These are phyloP conservation scores for Lasioglossum pauxillum DNA, from an alignment of 2,888 invertebrate species.

Conservation along the genomic window DNA sequence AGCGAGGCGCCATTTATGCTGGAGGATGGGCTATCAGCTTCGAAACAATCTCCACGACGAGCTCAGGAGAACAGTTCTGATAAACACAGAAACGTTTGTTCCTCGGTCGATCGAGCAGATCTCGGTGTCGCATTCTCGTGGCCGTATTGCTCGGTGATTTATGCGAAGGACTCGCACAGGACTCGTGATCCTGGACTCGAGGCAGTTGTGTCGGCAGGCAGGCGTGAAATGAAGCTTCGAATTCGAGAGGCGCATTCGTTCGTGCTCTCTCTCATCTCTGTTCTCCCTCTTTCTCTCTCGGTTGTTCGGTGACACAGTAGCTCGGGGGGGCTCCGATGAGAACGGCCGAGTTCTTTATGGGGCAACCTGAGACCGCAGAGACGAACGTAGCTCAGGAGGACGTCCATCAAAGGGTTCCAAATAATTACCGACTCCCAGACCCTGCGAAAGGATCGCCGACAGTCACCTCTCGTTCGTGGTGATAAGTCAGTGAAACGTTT, in stretches of 20 bases:
- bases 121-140: slow-evolving; percentile 4
- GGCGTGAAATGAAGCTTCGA: slow-evolving; percentile 81
- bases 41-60: background rate
- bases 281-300: background rate
- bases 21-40: background rate
- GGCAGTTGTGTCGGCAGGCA: slow-evolving; percentile 68
- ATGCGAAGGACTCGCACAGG: slow-evolving; percentile 55
- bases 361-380: slow-evolving; percentile 77
- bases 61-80: background rate
- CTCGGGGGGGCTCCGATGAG: slow-evolving; percentile 54
- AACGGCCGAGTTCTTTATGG: slow-evolving; percentile 79
- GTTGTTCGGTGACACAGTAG: slow-evolving; percentile 74
- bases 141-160: slow-evolving; percentile 38
- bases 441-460: slow-evolving; percentile 39
- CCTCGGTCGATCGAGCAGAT: background rate
- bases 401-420: slow-evolving; percentile 82
- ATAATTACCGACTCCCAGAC: slow-evolving; percentile 75
- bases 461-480: slow-evolving; percentile 35
- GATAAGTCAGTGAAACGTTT: slow-evolving; percentile 66
- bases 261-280: slow-evolving; percentile 32
- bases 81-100: background rate
- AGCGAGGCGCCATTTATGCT: slow-evolving; percentile 35
- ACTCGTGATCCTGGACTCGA: slow-evolving; percentile 57
- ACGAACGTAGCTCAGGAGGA: slow-evolving; percentile 70
- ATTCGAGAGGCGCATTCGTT: slow-evolving; percentile 62